Percentiles rank a stretch among this genome's conserved stretches.
These are phyloP conservation scores for Halictus quadricinctus DNA, from an alignment of 2,888 invertebrate genomes.

Conservation along the genomic window DNA sequence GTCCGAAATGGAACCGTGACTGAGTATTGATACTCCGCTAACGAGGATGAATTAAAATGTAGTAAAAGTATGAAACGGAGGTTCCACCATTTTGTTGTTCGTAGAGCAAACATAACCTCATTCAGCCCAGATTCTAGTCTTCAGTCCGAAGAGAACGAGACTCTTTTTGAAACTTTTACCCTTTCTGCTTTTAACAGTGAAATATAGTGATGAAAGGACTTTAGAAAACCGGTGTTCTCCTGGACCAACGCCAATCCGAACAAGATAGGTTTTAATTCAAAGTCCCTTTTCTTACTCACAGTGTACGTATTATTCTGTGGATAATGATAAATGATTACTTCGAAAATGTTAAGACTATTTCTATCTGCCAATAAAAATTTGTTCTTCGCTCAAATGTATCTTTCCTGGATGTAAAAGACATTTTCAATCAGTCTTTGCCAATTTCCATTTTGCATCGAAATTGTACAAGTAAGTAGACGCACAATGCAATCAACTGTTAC, in stretches of 20 bases:
- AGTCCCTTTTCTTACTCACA: neutral
- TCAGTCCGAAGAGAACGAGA: neutral
- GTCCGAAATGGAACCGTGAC: neutral
- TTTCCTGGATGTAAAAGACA: no score
- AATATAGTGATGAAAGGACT: constrained; percentile 10
- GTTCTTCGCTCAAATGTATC: no score
- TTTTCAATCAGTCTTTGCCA: no score
- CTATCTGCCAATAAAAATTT: no score
- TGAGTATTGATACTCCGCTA: neutral
- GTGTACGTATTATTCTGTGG: neutral
- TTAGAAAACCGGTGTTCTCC: constrained; percentile 7
- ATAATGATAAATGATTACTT: neutral
- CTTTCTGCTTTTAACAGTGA: neutral
- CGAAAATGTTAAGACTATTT: neutral
- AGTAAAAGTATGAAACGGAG: neutral
- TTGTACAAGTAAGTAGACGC: no score
- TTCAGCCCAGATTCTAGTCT: neutral
- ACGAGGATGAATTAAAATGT: neutral
- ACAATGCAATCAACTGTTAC: no score
- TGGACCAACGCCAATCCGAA: constrained; percentile 1
- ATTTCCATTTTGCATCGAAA: no score
- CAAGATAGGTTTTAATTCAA: constrained; percentile 6
- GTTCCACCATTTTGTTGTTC: neutral
- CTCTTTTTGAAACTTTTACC: neutral
- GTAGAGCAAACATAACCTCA: neutral